These are phyloP conservation scores for Porites rus DNA, from an alignment of 92 coral and sea anemone genomes.

Conservation along the genomic window DNA sequence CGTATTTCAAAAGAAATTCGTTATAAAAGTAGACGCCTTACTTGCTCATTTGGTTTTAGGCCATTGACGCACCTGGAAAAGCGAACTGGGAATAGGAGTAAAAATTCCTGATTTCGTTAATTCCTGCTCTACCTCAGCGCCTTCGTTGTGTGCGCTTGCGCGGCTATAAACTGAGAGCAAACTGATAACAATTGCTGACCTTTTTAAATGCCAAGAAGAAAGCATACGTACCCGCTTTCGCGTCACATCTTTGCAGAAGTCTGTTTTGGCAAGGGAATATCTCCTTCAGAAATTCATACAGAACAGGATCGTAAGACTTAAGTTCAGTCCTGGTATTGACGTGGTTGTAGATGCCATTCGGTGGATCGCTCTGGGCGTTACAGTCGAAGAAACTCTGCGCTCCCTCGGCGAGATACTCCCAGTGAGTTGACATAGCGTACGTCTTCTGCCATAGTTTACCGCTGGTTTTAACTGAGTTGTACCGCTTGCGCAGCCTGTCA, in stretches of 20 bases:
- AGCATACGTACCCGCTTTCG: constrained; percentile 63
- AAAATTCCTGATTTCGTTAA: too few species aligned
- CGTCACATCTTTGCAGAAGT: constrained; percentile 88
- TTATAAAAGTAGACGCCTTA: too few species aligned
- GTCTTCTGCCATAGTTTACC: constrained; percentile 81
- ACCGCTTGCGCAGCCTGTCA: constrained; percentile 74
- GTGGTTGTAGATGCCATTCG: constrained; percentile 91
- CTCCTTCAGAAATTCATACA: constrained; percentile 85
- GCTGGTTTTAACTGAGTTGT: constrained; percentile 72
- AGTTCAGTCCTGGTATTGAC: constrained; percentile 87
- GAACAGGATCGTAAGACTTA: constrained; percentile 67
- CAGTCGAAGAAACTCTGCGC: constrained; percentile 93
- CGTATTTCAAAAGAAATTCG: too few species aligned
- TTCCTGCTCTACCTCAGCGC: too few species aligned
- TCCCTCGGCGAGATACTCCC: constrained; percentile 97
- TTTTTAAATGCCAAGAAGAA: too few species aligned
- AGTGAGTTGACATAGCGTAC: constrained; percentile 92
- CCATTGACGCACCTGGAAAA: too few species aligned
- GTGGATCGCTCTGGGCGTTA: constrained; percentile 76
- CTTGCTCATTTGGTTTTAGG: too few species aligned
- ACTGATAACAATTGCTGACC: too few species aligned
- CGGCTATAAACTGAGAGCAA: neutral
- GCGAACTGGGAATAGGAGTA: too few species aligned
- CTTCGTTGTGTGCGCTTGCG: too few species aligned
- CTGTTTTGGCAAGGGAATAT: constrained; percentile 90